A percentile compares a stretch with the other conserved stretches of the same genome.
Conservation (phyloP, 1,140 invertebrate species). For the Ceratosolen fusciceps region DNA sequence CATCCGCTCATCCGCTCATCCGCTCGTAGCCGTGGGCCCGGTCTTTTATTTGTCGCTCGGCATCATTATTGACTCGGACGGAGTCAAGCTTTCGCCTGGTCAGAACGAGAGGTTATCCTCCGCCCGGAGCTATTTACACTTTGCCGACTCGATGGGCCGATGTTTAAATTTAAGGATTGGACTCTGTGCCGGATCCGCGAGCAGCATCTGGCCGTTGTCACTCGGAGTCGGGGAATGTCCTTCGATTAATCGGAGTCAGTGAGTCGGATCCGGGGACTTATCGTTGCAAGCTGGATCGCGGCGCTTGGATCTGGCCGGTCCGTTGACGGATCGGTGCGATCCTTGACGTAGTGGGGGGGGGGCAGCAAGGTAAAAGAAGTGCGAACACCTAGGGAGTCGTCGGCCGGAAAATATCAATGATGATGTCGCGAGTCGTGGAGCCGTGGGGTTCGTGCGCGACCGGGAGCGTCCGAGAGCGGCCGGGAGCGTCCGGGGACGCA, state of each 20-base stretch:
- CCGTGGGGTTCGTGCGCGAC: no score
- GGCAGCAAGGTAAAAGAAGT: not conserved
- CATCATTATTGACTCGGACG: slow-evolving; percentile 41
- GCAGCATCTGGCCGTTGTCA: slow-evolving; percentile 11
- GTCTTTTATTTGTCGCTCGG: slow-evolving; percentile 34
- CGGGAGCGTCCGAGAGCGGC: no score
- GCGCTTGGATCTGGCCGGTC: not conserved
- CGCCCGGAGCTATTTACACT: no score
- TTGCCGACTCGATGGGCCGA: no score
- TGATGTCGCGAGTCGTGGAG: slow-evolving; percentile 59
- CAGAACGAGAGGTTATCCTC: slow-evolving; percentile 19
- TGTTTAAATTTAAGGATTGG: no score
- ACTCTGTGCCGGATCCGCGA: not conserved
- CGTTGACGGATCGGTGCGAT: slow-evolving; percentile 3
- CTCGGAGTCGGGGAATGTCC: not conserved
- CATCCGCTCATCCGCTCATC: not conserved
- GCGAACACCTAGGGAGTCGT: slow-evolving; percentile 51
- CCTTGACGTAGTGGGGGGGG: not conserved
- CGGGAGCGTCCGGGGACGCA: no score
- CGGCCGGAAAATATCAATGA: slow-evolving; percentile 65
- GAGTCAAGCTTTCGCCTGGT: not conserved
- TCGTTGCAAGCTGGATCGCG: not conserved
- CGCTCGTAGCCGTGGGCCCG: not conserved
- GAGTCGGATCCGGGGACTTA: not conserved
- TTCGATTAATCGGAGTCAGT: no score